A percentile compares a stretch with the other conserved stretches of the same genome.
Evolutionary conservation across 2,888 invertebrate species (phyloP).

Genomic region (Idaea straminata): DNA sequence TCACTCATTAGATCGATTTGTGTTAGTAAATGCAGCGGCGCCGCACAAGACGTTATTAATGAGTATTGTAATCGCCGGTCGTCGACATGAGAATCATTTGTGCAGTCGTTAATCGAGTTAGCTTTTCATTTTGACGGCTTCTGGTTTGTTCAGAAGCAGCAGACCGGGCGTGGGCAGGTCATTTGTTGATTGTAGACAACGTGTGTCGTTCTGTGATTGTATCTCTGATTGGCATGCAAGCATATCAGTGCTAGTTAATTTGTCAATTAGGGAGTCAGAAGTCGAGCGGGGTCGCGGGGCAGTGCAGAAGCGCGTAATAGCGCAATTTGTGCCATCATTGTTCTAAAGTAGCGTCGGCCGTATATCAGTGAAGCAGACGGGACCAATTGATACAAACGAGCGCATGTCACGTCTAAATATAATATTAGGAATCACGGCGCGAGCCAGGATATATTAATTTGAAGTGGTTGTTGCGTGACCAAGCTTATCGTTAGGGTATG

Average conservation of each 20-base stretch:
- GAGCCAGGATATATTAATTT: conserved; percentile 81
- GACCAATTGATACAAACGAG: conserved; percentile 80
- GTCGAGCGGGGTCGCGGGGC: conserved; percentile 58
- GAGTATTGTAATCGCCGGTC: conserved; percentile 63
- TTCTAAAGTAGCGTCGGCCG: conserved; percentile 78
- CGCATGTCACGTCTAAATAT: conserved; percentile 80
- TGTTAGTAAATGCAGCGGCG: conserved; percentile 59
- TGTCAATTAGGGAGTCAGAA: conserved; percentile 58
- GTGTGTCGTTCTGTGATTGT: conserved; percentile 43
- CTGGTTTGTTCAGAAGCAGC: conserved; percentile 39
- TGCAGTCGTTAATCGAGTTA: conserved; percentile 54
- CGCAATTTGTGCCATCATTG: conserved; percentile 78
- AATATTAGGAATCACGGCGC: conserved; percentile 81
- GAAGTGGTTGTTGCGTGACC: conserved; percentile 69
- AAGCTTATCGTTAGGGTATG: conserved; percentile 52
- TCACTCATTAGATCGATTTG: conserved; percentile 76
- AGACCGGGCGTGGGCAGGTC: conserved; percentile 32
- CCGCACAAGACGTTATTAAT: conserved; percentile 72
- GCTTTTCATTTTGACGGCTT: conserved; percentile 44
- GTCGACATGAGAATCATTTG: conserved; percentile 59
- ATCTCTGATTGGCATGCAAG: conserved; percentile 52
- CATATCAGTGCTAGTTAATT: conserved; percentile 63
- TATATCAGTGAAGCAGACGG: conserved; percentile 77
- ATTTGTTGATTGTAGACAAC: conserved; percentile 37
- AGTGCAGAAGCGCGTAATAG: conserved; percentile 68